phyloP scores from a whole-genome alignment of 92 coral and sea anemone genomes.

The Palythoa heliodiscus region DNA sequence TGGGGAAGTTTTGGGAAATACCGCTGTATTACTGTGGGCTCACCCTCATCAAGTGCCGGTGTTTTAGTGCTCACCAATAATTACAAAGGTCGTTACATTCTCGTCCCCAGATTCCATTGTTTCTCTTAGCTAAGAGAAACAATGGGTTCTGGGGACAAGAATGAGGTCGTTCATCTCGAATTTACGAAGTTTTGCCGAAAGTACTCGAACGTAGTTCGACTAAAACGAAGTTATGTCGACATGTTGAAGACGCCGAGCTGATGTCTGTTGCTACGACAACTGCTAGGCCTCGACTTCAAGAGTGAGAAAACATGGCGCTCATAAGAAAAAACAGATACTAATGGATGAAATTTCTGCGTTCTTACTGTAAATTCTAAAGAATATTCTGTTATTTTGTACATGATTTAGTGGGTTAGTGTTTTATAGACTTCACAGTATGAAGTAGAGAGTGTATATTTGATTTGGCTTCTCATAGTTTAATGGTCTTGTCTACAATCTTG shows the following conservation, averaged over 20 bases:
- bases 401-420: conserved; percentile 1
- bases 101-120: too few relatives aligned
- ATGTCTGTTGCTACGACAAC: conserved; percentile 30
- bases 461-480: not conserved
- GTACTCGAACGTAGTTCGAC: not conserved
- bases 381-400: not conserved
- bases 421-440: not conserved
- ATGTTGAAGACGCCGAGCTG: not conserved
- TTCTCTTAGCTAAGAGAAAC: too few relatives aligned
- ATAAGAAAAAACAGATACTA: not conserved
- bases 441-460: not conserved
- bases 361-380: not conserved
- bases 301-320: conserved; percentile 34
- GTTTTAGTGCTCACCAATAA: too few relatives aligned
- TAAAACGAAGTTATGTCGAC: not conserved
- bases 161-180: too few relatives aligned
- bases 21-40: too few relatives aligned
- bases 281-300: conserved; percentile 41
- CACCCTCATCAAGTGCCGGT: too few relatives aligned
- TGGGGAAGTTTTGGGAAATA: too few relatives aligned
- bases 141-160: too few relatives aligned
- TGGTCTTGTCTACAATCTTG: not conserved
- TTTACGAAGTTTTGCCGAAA: not conserved
- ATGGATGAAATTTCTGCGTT: not conserved
- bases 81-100: too few relatives aligned